Evolutionary conservation across 1,140 invertebrate species (phyloP), one percentile per base, ranked within the genome.

Genomic region (roundworm (Caenorhabditis elegans)): DNA sequence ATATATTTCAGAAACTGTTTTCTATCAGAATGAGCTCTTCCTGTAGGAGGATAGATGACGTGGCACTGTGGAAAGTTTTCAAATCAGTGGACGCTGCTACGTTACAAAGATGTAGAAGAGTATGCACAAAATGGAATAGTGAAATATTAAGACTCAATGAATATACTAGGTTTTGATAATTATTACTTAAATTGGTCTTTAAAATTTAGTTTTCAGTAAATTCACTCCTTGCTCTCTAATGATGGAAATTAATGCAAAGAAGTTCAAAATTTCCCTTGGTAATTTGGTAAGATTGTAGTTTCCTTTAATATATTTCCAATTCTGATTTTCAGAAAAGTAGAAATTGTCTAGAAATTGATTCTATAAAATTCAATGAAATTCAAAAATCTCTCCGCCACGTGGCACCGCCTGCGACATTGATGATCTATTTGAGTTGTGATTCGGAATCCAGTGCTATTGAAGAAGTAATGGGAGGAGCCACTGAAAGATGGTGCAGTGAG

Each of bases 41-140:
- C n/a, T 70, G 60, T n/a, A 31, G 60, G 22, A 31, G 60, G 19
- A 31, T 70, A 3, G 60, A 70, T 39, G 60, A 70, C 10, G 60
- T 70, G 15, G 60, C 60, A 39, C 19, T 70, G 13, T 70, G 60
- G 60, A 70, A 11, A 8, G 22, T 70, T 70, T 34, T 70, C 1
- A 70, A 70, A 24, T 36, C 8, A 10, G 60, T 70, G 10, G 60
- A 70, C 28, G 60, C 60, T 36, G 4, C 60, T 6, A 70, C 60
- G 34, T 39, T 70, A 34, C 60, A 70, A 17, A 70, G 43, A 17
- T 70, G 60, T 39, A 70, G 60, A 70, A 70, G 60, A 70, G 60
- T 70, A 6, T 31, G 60, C n/a, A 70, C 34, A 17, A 39, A 70
- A 43, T 70, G 60, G 60, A 70, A 70, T 22, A 34, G 26, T 11